Percentiles rank a stretch among this genome's conserved stretches.
Evolutionary conservation across 2,888 invertebrate genomes (phyloP).

Genomic region (Oithona nana): DNA sequence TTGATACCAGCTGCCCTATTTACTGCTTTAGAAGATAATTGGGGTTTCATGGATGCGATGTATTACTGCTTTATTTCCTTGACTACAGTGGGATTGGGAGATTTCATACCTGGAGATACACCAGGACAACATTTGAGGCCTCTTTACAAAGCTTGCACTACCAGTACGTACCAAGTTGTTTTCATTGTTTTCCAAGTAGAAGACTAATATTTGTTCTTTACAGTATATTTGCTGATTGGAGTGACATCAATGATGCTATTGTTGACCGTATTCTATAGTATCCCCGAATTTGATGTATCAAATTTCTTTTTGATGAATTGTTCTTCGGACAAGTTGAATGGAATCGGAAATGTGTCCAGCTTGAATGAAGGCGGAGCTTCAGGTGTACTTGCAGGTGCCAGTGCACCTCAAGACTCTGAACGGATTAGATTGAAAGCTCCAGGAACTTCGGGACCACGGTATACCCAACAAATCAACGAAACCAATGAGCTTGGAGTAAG

Average conservation of each 20-base stretch:
- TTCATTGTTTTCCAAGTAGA: not conserved
- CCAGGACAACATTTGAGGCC: constrained; percentile 54
- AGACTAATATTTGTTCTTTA: constrained; percentile 23
- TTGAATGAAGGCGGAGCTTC: constrained; percentile 29
- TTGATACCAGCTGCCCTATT: constrained; percentile 55
- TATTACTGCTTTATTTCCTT: constrained; percentile 80
- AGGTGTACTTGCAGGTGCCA: too few species aligned
- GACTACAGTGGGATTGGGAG: constrained; percentile 71
- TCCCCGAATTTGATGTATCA: constrained; percentile 67
- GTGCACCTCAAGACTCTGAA: constrained; percentile 36
- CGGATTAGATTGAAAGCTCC: constrained; percentile 19
- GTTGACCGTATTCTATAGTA: constrained; percentile 65
- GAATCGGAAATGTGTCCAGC: not conserved
- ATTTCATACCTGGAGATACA: constrained; percentile 67
- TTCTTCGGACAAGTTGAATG: constrained; percentile 18
- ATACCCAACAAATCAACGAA: constrained; percentile 34
- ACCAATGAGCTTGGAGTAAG: constrained; percentile 4
- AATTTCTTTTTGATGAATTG: constrained; percentile 45
- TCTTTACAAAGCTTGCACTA: constrained; percentile 60
- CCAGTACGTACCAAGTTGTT: constrained; percentile 33
- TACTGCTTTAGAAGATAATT: constrained; percentile 51
- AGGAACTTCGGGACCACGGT: constrained; percentile 28
- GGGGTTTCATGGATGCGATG: constrained; percentile 67
- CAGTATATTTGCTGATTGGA: constrained; percentile 59
- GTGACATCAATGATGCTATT: constrained; percentile 65